Conservation (phyloP, 2,888 invertebrate species). For the Cantharis nigra region DNA sequence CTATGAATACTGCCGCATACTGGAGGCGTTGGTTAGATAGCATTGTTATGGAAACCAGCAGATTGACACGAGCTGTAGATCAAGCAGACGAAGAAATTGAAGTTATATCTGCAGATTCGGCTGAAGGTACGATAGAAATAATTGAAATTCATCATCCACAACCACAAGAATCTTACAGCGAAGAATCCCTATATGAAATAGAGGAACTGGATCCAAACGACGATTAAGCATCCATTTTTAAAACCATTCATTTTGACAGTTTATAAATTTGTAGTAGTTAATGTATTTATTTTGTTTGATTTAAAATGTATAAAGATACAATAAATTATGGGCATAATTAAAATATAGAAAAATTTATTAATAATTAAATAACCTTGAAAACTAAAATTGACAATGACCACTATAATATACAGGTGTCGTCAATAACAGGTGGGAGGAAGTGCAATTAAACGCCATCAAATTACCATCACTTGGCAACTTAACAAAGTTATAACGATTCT, state of each 20-base stretch:
- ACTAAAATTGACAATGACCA: not conserved
- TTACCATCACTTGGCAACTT: not conserved
- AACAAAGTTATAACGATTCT: not conserved
- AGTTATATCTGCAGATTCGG: conserved; percentile 5
- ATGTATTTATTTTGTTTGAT: not conserved
- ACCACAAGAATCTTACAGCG: conserved; percentile 22
- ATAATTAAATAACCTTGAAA: not conserved
- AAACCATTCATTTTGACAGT: too few species aligned
- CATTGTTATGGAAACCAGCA: conserved; percentile 43
- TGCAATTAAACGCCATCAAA: conserved; percentile 14
- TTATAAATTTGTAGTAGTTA: not conserved
- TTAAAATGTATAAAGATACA: not conserved
- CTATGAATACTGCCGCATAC: conserved; percentile 47
- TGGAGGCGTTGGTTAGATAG: conserved; percentile 49
- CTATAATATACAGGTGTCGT: conserved; percentile 15
- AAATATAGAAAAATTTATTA: not conserved
- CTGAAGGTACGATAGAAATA: conserved; percentile 8
- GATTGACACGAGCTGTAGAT: conserved; percentile 34
- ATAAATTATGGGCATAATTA: not conserved
- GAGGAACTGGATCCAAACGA: conserved; percentile 31
- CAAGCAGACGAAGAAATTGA: conserved; percentile 1
- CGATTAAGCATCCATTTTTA: not conserved
- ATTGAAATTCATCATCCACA: conserved; percentile 7
- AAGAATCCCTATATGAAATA: conserved; percentile 40
- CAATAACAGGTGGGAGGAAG: conserved; percentile 23